These are phyloP conservation scores for Bicyclus anynana DNA, from an alignment of 1,140 invertebrate species.

Conservation along the genomic window DNA sequence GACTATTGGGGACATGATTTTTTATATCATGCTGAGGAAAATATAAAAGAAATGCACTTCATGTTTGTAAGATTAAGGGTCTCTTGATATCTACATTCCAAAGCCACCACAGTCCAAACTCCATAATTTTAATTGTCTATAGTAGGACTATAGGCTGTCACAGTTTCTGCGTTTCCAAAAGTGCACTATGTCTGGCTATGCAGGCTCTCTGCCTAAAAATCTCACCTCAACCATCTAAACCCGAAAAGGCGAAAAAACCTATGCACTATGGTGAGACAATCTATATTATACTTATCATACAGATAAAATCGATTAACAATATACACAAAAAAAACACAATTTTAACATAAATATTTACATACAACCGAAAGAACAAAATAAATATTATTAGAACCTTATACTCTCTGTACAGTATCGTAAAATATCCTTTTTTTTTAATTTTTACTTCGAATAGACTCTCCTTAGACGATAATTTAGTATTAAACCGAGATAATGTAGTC, in stretches of 20 bases:
- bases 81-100: no score
- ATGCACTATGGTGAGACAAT: conserved; percentile 10
- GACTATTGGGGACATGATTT: no score
- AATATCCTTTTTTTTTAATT: conserved; percentile 20
- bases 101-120: no score
- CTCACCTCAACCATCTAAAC: background rate
- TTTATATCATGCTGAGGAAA: no score
- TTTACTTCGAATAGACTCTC: conserved; percentile 33
- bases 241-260: conserved; percentile 6
- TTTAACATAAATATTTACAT: conserved; percentile 45
- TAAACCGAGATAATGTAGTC: background rate
- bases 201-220: no score
- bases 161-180: no score
- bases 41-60: no score
- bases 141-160: no score
- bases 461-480: conserved; percentile 14
- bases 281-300: conserved; percentile 40
- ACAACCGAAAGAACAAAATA: conserved; percentile 52
- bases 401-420: conserved; percentile 63
- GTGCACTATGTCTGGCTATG: no score
- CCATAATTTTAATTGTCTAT: no score
- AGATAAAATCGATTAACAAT: conserved; percentile 12
- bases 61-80: no score
- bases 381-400: conserved; percentile 60
- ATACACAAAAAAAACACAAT: conserved; percentile 35